Evolutionary conservation across 2,888 invertebrate species (phyloP), one percentile per base, ranked within the genome.

Genomic region (Sarcophaga rosellei): DNA sequence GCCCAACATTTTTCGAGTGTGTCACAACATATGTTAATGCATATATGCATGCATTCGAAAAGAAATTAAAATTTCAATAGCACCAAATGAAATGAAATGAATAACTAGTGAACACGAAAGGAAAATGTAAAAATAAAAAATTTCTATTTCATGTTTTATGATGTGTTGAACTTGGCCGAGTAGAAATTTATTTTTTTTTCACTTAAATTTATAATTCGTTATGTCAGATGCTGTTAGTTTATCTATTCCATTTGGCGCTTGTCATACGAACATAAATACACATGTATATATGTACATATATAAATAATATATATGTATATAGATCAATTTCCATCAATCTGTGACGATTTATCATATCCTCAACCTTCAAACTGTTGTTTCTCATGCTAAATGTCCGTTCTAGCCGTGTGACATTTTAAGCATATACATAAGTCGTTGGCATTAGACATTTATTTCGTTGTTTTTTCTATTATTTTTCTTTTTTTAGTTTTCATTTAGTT

Each of bases 271-370:
- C 3, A 15, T 53, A 15, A 1, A 17, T 2, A 53, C 53, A 1
- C 15, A 15, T 47, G 47, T 47, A 15, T 17, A 17, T 53, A 12
- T 4, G 2, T 15, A 3, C 5, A 17, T 53, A 53, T 17, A 53
- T 17, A 53, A 10, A 12, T 15, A 53, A 15, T 15, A 5, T 53
- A 12, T 53, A 53, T 53, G n/a, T n/a, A n/a, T 53, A 53, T 53
- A 17, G 53, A 53, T 53, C 12, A 70, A 69, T 53, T 65, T 80
- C 10, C 44, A 23, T 25, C 47, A 78, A 63, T 81, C 68, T 59
- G 23, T 78, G 75, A 57, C 15, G 12, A 76, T 81, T 59, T 21
- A 81, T 78, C 61, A 81, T 84, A 78, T 78, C 72, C 75, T 81
- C 21, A 66, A 79, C 81, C 75, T 83, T 86, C 62, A 72, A 35